Evolutionary conservation across 2,113 vertebrate genomes (phyloP).

Genomic region (Nycticryphes semicollaris): DNA sequence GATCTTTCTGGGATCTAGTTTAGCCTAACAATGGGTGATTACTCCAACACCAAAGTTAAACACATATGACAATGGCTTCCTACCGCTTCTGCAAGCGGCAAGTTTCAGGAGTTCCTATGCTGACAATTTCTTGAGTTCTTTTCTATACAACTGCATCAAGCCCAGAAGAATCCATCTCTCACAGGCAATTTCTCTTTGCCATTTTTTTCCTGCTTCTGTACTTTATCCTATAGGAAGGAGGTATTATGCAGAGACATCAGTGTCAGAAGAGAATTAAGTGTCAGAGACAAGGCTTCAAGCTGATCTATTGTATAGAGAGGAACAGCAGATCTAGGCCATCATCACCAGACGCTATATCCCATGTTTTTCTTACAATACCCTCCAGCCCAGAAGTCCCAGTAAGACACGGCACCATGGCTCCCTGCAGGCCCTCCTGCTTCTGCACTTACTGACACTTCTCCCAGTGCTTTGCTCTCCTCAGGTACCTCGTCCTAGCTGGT

Average conservation of each 20-base stretch:
- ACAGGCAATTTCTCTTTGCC: fast-evolving
- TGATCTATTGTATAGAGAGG: fast-evolving
- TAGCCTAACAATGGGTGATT: neutral
- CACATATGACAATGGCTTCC: fast-evolving
- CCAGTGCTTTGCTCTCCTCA: neutral
- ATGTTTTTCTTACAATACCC: neutral
- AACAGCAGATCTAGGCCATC: neutral
- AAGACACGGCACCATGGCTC: neutral
- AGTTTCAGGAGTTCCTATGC: neutral
- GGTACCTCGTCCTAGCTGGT: neutral
- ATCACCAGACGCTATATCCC: neutral
- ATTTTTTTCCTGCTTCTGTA: neutral
- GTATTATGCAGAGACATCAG: too few species aligned
- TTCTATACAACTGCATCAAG: neutral
- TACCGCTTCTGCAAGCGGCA: neutral
- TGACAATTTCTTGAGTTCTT: neutral
- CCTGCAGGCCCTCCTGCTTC: neutral
- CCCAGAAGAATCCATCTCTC: neutral
- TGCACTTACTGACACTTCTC: neutral
- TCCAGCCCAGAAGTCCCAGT: neutral
- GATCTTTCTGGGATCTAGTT: neutral
- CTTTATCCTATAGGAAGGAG: neutral
- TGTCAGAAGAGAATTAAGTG: neutral
- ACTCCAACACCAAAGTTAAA: neutral
- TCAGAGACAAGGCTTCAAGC: neutral